Evolutionary conservation across 2,797 vertebrate genomes (phyloP), one percentile per base, ranked within the genome.

Genomic region (Miichthys miiuy): DNA sequence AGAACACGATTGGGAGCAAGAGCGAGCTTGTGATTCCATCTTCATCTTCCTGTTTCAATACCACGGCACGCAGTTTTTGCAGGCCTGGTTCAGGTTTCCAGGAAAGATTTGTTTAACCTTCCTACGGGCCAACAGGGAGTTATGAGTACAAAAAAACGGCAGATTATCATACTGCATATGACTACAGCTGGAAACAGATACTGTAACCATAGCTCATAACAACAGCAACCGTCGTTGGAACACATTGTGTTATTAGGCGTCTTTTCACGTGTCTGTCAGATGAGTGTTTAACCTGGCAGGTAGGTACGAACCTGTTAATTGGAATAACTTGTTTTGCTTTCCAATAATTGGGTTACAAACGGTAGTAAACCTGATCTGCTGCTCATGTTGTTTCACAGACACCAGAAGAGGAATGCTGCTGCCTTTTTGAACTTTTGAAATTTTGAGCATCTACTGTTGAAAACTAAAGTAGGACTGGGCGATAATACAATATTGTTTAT

Each of bases 21-120:
- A 72, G 67, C 1, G 13, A 79, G 76, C 81, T 83, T 77, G 82
- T 60, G 75, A 83, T 85, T 88, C 30, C 11, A 69, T 79, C 68
- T 61, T 30, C 55, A 51, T 80, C 60, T 65, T 42, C 75, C 58
- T 62, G 64, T 73, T 61, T 76, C 3, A 2, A 66, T 70, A 75
- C 21, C 41, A 10, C 63, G 0, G 54, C 21, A 3, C 17, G 14
- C 23, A 60, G 73, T 79, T 77, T 51, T 61, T 50, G 54, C 61
- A 58, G 67, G 46, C 44, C 62, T 38, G 38, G 30, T 50, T 83
- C 76, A 68, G 46, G 71, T 83, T 90, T 89, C 80, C 71, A 57
- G 66, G 70, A 80, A 80, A 68, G 71, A 61, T 84, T 67, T 79
- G 76, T 80, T 83, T 77, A 80, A 78, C 67, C 72, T 67, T 70